Base-by-base conservation (phyloP, 2,888 invertebrate genomes). In the Eupithecia tripunctaria region DNA sequence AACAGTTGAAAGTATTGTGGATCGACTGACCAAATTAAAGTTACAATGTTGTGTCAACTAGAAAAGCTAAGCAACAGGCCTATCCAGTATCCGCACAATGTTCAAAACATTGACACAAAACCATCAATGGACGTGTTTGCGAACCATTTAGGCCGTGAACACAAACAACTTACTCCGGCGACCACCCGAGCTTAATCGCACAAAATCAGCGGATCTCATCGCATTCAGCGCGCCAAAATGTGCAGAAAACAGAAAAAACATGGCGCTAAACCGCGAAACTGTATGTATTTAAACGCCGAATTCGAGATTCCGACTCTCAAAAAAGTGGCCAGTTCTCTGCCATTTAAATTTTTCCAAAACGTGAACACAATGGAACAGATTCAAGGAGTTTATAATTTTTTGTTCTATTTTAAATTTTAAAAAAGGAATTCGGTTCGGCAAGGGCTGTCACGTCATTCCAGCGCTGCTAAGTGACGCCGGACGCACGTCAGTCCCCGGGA, bases 401-500 rank as follows among this genome's bases (percentile, higher is more conserved):
- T 89, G 82, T 88, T 89, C 86, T 90, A 85, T 91, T 92, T 94
- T 91, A 87, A 90, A 91, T 91, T 92, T 86, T 85, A 88, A 92
- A 93, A 92, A 91, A 91, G 91, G 91, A 89, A 92, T 89, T 91
- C 91, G 90, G 87, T 89, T 93, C 92, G 91, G 92, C 92, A 91
- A 92, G 88, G 89, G 89, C 94, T 93, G 94, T 94, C 94, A 94
- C 94, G 93, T 94, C 94, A 94, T 90, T 93, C 94, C 93, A 88
- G 91, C 93, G 93, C 94, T 92, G 91, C 92, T 93, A 93, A 94
- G 94, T 94, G 94, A 94, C 93, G 94, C 93, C 92, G 92, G 94
- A 93, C 94, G 94, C 94, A 93, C 94, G 94, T 94, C 94, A 93
- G 86, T 91, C 89, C 85, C 82, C 84, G 83, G 88, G 87, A 90